phyloP scores from a whole-genome alignment of 2,888 invertebrate species.

The Pandemis cinnamomeana region DNA sequence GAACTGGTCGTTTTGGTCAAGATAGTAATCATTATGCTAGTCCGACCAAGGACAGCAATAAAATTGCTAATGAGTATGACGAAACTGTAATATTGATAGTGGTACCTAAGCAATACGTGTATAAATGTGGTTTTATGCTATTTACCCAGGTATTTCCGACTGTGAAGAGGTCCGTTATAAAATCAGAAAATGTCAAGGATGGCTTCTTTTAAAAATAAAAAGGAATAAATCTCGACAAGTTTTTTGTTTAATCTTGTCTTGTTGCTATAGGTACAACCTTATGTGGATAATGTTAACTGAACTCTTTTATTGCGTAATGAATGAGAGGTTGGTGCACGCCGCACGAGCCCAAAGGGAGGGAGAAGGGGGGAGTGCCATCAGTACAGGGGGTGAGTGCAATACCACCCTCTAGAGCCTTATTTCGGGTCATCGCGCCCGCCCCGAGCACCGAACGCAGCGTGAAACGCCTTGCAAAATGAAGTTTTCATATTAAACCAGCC shows the following conservation, averaged over 20 bases:
- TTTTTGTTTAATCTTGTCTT: background rate
- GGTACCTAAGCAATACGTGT: too few relatives aligned
- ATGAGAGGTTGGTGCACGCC: slow-evolving; percentile 80
- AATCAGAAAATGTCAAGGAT: background rate
- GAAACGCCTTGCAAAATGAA: slow-evolving; percentile 76
- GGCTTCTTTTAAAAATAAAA: background rate
- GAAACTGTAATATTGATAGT: too few relatives aligned
- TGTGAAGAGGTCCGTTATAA: too few relatives aligned
- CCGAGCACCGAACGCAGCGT: slow-evolving; percentile 71
- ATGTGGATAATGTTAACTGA: slow-evolving; percentile 64
- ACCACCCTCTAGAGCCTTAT: slow-evolving; percentile 77
- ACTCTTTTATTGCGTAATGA: slow-evolving; percentile 84
- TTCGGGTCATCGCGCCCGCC: slow-evolving; percentile 83
- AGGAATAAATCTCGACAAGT: too few relatives aligned
- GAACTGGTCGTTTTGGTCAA: too few relatives aligned
- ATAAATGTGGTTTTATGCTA: too few relatives aligned
- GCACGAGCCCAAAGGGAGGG: slow-evolving; percentile 62
- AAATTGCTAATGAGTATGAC: too few relatives aligned
- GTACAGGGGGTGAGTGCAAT: slow-evolving; percentile 62
- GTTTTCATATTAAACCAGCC: slow-evolving; percentile 77
- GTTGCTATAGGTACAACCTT: slow-evolving; percentile 10
- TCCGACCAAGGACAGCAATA: too few relatives aligned
- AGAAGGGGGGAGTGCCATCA: slow-evolving; percentile 50
- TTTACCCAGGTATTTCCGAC: too few relatives aligned
- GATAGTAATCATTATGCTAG: too few relatives aligned